Percentiles rank a stretch among this genome's conserved stretches.
phyloP scores from a whole-genome alignment of 2,888 invertebrate genomes.

The Deilephila porcellus region DNA sequence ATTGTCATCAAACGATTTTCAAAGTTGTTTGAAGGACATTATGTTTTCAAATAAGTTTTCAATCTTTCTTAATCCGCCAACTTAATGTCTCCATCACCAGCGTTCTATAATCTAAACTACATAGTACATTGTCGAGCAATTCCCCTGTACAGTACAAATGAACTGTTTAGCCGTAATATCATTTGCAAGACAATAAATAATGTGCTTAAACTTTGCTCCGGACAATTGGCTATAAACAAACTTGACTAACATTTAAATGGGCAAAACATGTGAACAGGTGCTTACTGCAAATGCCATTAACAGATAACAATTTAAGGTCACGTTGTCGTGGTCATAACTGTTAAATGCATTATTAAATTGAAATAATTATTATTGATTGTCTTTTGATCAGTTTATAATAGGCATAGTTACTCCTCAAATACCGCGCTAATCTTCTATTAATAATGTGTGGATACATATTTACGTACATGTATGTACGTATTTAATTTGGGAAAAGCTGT shows the following conservation, averaged over 20 bases:
- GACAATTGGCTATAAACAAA: constrained; percentile 40
- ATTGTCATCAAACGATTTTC: too few species aligned
- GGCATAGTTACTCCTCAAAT: neutral
- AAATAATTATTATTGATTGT: constrained; percentile 14
- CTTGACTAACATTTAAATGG: constrained; percentile 50
- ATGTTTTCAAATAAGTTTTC: too few species aligned
- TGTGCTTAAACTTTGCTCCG: constrained; percentile 26
- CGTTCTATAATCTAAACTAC: neutral
- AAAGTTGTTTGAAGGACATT: too few species aligned
- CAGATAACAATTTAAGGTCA: constrained; percentile 46
- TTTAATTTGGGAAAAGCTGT: neutral
- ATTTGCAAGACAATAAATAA: constrained; percentile 1
- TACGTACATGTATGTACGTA: neutral
- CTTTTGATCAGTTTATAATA: constrained; percentile 15
- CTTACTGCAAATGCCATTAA: constrained; percentile 46
- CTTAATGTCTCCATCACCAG: neutral
- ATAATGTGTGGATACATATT: neutral
- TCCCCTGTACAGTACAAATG: neutral
- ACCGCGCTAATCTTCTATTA: neutral
- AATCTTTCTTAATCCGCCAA: too few species aligned
- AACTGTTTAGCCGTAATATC: neutral
- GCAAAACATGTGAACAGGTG: constrained; percentile 54
- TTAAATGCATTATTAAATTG: constrained; percentile 24
- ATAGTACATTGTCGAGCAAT: neutral
- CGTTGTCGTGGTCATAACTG: constrained; percentile 32